Percentiles rank a stretch among this genome's conserved stretches.
Conservation (phyloP, 2,888 invertebrate genomes). For the Tiliacea aurago region DNA sequence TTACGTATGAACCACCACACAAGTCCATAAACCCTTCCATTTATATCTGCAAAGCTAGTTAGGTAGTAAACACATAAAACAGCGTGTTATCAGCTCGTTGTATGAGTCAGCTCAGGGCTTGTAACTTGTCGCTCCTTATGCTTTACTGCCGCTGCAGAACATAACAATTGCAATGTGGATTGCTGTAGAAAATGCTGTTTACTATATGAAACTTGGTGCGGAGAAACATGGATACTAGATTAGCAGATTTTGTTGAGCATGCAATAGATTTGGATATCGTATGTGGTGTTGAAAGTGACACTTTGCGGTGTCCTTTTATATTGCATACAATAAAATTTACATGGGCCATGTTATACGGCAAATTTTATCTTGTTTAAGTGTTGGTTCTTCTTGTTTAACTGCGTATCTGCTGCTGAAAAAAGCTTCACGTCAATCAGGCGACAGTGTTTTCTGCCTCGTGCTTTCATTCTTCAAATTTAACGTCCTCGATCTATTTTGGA, state of each 20-base stretch:
- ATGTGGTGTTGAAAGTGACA: background rate
- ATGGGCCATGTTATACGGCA: background rate
- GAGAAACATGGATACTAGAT: slow-evolving; percentile 40
- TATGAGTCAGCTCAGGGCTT: slow-evolving; percentile 29
- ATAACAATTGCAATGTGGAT: slow-evolving; percentile 33
- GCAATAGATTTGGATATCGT: background rate
- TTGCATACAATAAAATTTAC: background rate
- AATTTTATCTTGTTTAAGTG: background rate
- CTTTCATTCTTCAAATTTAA: background rate
- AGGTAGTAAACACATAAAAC: slow-evolving; percentile 34
- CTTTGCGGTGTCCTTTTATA: background rate
- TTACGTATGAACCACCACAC: background rate
- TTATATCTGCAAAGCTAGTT: slow-evolving; percentile 9
- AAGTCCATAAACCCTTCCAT: slow-evolving; percentile 20
- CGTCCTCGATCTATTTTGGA: background rate
- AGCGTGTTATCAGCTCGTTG: slow-evolving; percentile 42
- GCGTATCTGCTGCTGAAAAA: background rate
- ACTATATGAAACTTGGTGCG: background rate
- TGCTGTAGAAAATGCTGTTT: slow-evolving; percentile 5
- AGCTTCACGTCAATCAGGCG: background rate
- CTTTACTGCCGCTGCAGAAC: slow-evolving; percentile 19
- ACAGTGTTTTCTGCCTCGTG: background rate
- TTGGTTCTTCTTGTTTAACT: background rate
- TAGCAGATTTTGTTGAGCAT: slow-evolving; percentile 14
- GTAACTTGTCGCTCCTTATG: slow-evolving; percentile 17